These are phyloP conservation scores for Physocephala rufipes DNA, from an alignment of 2,888 invertebrate species.

Conservation along the genomic window DNA sequence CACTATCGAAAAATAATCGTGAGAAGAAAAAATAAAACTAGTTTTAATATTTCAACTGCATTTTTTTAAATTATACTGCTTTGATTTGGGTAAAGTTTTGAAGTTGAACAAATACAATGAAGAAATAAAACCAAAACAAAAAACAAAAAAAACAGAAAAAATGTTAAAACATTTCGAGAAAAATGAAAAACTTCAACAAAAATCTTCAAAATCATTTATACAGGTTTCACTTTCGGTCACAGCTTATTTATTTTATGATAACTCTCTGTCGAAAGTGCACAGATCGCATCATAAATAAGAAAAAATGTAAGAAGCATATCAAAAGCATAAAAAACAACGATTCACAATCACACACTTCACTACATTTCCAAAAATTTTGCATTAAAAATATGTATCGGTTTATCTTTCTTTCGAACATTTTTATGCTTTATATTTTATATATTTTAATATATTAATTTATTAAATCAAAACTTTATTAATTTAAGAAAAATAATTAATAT, in stretches of 20 bases:
- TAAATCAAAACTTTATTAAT: background rate
- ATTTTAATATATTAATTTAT: background rate
- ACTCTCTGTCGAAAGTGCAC: background rate
- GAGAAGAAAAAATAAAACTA: background rate
- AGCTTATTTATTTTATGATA: background rate
- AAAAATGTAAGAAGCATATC: background rate
- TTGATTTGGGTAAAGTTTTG: background rate
- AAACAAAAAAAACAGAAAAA: background rate
- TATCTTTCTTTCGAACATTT: no score
- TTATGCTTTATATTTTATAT: background rate
- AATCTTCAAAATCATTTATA: background rate
- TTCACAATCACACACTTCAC: background rate
- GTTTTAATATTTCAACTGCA: no score
- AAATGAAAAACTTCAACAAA: background rate
- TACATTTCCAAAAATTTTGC: no score
- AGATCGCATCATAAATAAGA: no score
- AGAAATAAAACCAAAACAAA: background rate
- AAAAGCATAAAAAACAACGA: background rate
- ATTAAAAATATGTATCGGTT: no score
- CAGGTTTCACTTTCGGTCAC: slow-evolving; percentile 9
- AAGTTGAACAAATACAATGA: background rate
- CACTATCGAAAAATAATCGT: background rate
- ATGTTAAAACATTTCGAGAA: background rate
- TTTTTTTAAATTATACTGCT: no score
- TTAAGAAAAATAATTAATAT: background rate